Evolutionary conservation across 1,140 invertebrate species (phyloP).

Genomic region (Scaptomyza graminum): DNA sequence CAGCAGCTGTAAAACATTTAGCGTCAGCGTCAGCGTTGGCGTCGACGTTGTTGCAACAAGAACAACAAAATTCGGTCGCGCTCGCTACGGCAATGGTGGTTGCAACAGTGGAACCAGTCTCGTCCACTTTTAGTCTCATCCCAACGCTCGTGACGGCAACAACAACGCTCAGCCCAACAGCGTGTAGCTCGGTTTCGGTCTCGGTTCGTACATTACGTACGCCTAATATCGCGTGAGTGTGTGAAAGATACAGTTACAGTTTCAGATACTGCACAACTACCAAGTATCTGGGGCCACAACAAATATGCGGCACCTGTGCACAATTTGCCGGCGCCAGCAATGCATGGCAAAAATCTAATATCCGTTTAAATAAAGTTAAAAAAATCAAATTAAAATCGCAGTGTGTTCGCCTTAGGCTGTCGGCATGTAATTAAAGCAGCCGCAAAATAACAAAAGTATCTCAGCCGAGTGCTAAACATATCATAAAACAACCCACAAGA

Average conservation of each 20-base stretch:
- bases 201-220: constrained; percentile 15
- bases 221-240: constrained; percentile 22
- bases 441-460: constrained; percentile 26
- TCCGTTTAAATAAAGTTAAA: not conserved
- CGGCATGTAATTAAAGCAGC: constrained; percentile 26
- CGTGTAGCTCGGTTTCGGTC: constrained; percentile 16
- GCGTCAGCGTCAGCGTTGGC: constrained; percentile 1
- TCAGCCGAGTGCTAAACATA: constrained; percentile 58
- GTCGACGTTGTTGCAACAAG: constrained; percentile 33
- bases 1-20: constrained; percentile 4
- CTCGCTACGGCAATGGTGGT: constrained; percentile 37
- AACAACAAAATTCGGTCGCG: constrained; percentile 30
- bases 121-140: constrained; percentile 63
- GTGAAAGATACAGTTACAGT: constrained; percentile 12
- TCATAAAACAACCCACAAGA: constrained; percentile 51
- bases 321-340: constrained; percentile 40
- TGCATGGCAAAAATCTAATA: constrained; percentile 51
- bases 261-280: not conserved
- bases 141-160: constrained; percentile 67
- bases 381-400: constrained; percentile 1
- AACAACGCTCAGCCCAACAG: constrained; percentile 32
- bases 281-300: constrained; percentile 34
- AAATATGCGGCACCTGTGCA: constrained; percentile 69
- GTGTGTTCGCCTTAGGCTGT: constrained; percentile 29
- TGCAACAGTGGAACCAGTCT: constrained; percentile 38